Evolutionary conservation across 2,113 vertebrate species (phyloP), one percentile per base, ranked within the genome.

Genomic region (Bufo bufo): DNA sequence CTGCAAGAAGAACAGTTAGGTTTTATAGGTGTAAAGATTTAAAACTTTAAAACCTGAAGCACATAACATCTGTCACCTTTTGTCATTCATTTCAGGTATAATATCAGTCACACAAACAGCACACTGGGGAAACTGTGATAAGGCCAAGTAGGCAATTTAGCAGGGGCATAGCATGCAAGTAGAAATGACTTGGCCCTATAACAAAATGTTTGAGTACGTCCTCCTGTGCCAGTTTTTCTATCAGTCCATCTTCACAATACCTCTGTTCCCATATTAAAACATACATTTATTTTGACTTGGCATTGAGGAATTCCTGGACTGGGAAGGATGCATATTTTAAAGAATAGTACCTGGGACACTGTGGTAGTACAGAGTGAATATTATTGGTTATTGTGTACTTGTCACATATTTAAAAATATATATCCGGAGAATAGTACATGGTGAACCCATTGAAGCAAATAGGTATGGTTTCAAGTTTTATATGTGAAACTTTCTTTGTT

Each of bases 1-100:
- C 58, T 54, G 82, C 82, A 77, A 56, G 82, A 84, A 83, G 69
- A 84, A 47, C 61, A 84, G 47, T 77, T 78, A 78, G 49, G 20
- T 88, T 88, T 88, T 84, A 89, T 89, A 20, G 61, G 82, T 69
- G 49, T 49, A 63, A 58, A 75, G 81, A 74, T 84, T 75, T 89
- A 78, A 89, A 84, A 77, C 45, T 89, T 89, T 84, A 84, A 89
- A 84, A 78, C 47, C 72, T 84, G 19, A 84, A 82, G 58, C 11
- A 78, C 63, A 84, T 78, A 84, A 71, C 81, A 77, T 83, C 82
- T 84, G 81, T 78, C 87, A 84, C 59, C 50, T 77, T 84, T 74
- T 59, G 77, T 69, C 74, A 65, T 87, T 82, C 65, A 69, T 82
- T 87, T 87, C 71, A 87, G 61, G 47, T 79, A 77, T 66, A 65